Evolutionary conservation across 1,140 invertebrate species (phyloP).

Genomic region (Diplogasteroides magnus): DNA sequence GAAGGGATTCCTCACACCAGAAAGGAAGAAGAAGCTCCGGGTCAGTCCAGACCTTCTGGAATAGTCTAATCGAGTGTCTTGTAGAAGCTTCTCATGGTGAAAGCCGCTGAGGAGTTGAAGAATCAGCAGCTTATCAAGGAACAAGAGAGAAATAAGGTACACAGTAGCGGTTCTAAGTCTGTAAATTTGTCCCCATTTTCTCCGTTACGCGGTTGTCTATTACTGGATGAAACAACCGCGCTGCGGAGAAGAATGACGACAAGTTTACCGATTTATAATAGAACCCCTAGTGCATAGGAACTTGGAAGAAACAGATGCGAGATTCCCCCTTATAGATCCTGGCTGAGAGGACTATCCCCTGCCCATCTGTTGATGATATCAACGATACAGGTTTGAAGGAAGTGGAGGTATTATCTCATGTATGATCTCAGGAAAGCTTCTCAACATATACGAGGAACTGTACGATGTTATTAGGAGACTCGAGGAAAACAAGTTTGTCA

Average conservation of each 20-base stretch:
- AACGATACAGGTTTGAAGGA: conserved; percentile 45
- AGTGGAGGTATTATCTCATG: background rate
- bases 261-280: no score
- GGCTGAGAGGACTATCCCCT: conserved; percentile 69
- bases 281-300: no score
- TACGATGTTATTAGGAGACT: conserved; percentile 80
- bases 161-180: background rate
- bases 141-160: conserved; percentile 86
- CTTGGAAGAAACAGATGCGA: no score
- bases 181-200: no score
- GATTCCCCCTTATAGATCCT: conserved; percentile 76
- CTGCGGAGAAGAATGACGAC: no score
- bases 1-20: conserved; percentile 55
- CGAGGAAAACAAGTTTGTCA: conserved; percentile 85
- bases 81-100: conserved; percentile 89
- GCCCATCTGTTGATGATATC: conserved; percentile 49
- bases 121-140: conserved; percentile 98
- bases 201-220: no score
- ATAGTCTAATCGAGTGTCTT: conserved; percentile 32
- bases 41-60: conserved; percentile 61
- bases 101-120: conserved; percentile 98
- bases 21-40: conserved; percentile 56
- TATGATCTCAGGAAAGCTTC: conserved; percentile 73
- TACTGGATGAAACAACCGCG: no score
- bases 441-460: conserved; percentile 89